Percentiles rank a stretch among this genome's conserved stretches.
Conservation (phyloP, 92 coral and sea anemone species). For the Epizoanthus rinbou region DNA sequence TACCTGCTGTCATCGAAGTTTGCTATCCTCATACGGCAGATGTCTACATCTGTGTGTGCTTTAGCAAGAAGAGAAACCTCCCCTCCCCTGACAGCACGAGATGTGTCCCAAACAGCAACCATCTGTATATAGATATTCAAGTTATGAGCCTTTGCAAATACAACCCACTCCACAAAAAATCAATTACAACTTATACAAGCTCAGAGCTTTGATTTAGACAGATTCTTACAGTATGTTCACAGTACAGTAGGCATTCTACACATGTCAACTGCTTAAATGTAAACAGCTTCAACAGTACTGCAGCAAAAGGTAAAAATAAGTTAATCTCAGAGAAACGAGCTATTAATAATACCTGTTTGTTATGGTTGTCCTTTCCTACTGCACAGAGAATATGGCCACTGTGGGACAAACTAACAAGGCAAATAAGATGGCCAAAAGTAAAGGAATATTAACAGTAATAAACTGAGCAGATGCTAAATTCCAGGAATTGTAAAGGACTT, state of each 20-base stretch:
- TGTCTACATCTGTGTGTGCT: constrained; percentile 98
- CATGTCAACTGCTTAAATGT: background rate
- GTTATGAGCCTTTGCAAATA: too few relatives aligned
- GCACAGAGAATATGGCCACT: constrained; percentile 94
- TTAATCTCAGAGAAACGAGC: too few relatives aligned
- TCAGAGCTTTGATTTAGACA: too few relatives aligned
- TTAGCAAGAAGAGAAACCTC: constrained; percentile 89
- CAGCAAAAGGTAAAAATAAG: background rate
- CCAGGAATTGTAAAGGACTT: too few relatives aligned
- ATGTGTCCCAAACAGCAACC: constrained; percentile 96
- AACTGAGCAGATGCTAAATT: too few relatives aligned
- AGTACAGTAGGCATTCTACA: too few relatives aligned
- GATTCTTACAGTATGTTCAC: too few relatives aligned
- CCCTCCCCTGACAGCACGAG: constrained; percentile 89
- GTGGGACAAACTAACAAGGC: constrained; percentile 75
- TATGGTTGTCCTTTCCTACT: constrained; percentile 82
- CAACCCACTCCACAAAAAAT: too few relatives aligned
- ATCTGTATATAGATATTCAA: constrained; percentile 47
- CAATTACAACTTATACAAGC: too few relatives aligned
- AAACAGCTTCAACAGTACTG: background rate
- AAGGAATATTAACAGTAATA: background rate
- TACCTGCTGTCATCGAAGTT: constrained; percentile 98
- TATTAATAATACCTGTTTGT: constrained; percentile 74
- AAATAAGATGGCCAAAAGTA: background rate
- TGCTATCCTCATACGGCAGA: constrained; percentile 90